Percentiles rank a stretch among this genome's conserved stretches.
phyloP scores from a whole-genome alignment of 2,888 invertebrate genomes.

The Zeuzera pyrina region DNA sequence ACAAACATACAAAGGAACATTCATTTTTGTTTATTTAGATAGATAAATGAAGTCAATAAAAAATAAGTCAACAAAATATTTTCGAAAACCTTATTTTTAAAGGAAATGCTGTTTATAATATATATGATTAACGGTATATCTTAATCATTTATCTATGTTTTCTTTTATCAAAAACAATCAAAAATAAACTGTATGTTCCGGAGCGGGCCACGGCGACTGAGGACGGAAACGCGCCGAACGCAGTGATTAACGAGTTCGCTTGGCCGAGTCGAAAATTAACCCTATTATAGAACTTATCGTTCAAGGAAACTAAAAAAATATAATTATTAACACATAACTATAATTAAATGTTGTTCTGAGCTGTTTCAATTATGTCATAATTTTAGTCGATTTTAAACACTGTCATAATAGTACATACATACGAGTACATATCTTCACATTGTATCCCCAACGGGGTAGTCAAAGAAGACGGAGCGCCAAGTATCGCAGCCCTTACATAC shows the following conservation, averaged over 20 bases:
- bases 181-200: slow-evolving; percentile 60
- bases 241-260: slow-evolving; percentile 59
- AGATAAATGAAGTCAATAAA: no score
- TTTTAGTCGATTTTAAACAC: not conserved
- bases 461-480: no score
- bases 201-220: slow-evolving; percentile 40
- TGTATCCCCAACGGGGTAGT: no score
- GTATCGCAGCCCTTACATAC: no score
- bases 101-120: slow-evolving; percentile 39
- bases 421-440: no score
- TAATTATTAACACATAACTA: no score
- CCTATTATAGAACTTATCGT: slow-evolving; percentile 56
- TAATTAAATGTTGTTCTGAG: no score
- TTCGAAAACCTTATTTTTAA: slow-evolving; percentile 15
- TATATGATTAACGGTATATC: slow-evolving; percentile 51
- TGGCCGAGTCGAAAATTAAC: slow-evolving; percentile 58
- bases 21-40: no score
- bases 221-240: slow-evolving; percentile 46
- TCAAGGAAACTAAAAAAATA: slow-evolving; percentile 33
- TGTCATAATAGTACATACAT: not conserved
- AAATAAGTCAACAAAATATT: slow-evolving; percentile 14
- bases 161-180: slow-evolving; percentile 69
- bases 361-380: no score
- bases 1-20: no score
- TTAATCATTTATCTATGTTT: slow-evolving; percentile 59